These are phyloP conservation scores for Uropetala carovei DNA, from an alignment of 2,888 invertebrate genomes.

Conservation along the genomic window DNA sequence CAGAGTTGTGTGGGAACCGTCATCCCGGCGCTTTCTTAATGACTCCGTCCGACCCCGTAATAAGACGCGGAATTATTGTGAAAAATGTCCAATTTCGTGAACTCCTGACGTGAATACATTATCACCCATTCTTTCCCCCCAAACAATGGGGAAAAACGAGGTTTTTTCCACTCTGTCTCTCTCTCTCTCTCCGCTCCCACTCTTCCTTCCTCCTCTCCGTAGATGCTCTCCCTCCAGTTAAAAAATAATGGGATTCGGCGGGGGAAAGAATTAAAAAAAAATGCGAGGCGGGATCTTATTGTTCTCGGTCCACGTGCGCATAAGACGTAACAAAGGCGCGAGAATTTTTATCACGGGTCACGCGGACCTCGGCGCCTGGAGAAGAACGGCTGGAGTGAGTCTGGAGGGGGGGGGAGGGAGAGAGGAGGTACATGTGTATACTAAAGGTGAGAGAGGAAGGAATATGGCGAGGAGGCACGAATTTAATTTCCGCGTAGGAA, in stretches of 20 bases:
- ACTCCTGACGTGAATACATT: slow-evolving; percentile 50
- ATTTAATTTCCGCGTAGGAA: slow-evolving; percentile 43
- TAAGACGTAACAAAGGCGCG: slow-evolving; percentile 32
- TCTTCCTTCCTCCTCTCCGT: not conserved
- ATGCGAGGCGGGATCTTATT: not conserved
- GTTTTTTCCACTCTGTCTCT: not conserved
- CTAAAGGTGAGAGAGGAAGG: not conserved
- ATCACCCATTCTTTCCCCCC: slow-evolving; percentile 42
- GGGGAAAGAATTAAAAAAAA: not conserved
- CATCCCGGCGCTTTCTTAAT: not conserved
- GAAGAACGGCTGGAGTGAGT: not conserved
- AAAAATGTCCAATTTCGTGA: slow-evolving; percentile 52
- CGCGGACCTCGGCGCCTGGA: not conserved
- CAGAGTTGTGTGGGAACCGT: slow-evolving; percentile 27
- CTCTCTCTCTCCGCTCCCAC: not conserved
- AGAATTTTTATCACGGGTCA: slow-evolving; percentile 12
- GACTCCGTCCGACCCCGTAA: not conserved
- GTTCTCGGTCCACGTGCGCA: slow-evolving; percentile 46
- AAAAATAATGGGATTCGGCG: slow-evolving; percentile 46
- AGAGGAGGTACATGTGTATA: not conserved
- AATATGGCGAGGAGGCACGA: not conserved
- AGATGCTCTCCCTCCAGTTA: slow-evolving; percentile 28
- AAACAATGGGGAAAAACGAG: slow-evolving; percentile 33
- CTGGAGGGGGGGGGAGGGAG: not conserved
- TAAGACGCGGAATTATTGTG: slow-evolving; percentile 59